Conservation (phyloP, 2,888 invertebrate genomes). For the Anaspis maculata region DNA sequence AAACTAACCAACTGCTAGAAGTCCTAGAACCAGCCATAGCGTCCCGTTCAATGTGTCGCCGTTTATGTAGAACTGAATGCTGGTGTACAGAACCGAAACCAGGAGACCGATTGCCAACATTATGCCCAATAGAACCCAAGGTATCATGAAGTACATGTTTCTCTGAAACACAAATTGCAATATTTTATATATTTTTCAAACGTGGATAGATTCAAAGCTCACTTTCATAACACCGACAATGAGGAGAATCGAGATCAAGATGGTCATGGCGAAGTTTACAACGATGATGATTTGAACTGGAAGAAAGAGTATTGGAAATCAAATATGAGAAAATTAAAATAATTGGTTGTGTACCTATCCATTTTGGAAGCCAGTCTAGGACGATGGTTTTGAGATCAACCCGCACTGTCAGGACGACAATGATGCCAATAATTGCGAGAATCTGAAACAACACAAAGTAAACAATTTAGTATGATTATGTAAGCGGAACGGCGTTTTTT, state of each 20-base stretch:
- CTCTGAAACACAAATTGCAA: slow-evolving; percentile 48
- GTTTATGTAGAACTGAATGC: slow-evolving; percentile 64
- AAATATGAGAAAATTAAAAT: too few species aligned
- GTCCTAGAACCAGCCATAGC: slow-evolving; percentile 54
- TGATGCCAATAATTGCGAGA: slow-evolving; percentile 62
- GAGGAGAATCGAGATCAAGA: slow-evolving; percentile 68
- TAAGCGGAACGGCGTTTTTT: too few species aligned
- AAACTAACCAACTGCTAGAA: slow-evolving; percentile 53
- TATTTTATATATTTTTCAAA: slow-evolving; percentile 3
- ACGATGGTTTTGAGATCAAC: slow-evolving; percentile 72
- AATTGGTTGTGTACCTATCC: slow-evolving; percentile 57
- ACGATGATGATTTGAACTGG: slow-evolving; percentile 72
- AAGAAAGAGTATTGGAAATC: slow-evolving; percentile 35
- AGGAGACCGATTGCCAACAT: slow-evolving; percentile 69
- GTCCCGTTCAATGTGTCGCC: slow-evolving; percentile 48
- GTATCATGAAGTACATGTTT: slow-evolving; percentile 74
- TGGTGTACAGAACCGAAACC: slow-evolving; percentile 72
- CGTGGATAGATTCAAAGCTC: too few species aligned
- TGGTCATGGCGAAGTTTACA: slow-evolving; percentile 74
- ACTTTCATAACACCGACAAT: slow-evolving; percentile 70
- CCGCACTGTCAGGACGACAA: slow-evolving; percentile 56
- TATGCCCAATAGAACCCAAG: slow-evolving; percentile 75
- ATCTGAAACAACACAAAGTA: too few species aligned
- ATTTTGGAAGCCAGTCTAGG: slow-evolving; percentile 60
- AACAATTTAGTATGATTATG: too few species aligned